phyloP scores from a whole-genome alignment of 2,797 vertebrate species.

The Propithecus perrieri region DNA sequence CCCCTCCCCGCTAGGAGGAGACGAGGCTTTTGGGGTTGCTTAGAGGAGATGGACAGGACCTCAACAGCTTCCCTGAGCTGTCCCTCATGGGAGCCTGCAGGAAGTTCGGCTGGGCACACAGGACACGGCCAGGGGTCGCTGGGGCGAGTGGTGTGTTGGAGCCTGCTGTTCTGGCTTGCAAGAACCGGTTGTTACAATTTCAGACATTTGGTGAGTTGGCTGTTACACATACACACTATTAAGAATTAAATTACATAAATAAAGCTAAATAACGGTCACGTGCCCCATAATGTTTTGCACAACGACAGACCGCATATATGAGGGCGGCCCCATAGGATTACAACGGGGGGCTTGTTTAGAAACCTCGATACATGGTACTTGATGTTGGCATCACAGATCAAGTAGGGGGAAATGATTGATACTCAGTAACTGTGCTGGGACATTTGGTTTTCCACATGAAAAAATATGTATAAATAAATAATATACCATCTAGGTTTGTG shows the following conservation, averaged over 20 bases:
- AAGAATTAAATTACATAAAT: background rate
- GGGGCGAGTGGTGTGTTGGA: rapidly evolving
- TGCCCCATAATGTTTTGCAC: background rate
- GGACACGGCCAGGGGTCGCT: background rate
- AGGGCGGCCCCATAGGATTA: background rate
- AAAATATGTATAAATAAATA: background rate
- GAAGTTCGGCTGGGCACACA: background rate
- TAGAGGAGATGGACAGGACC: background rate
- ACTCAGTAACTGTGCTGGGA: background rate
- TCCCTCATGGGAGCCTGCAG: background rate
- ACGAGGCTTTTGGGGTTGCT: background rate
- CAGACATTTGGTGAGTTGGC: background rate
- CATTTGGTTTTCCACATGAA: background rate
- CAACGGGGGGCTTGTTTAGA: background rate
- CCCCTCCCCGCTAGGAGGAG: background rate
- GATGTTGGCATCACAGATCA: background rate
- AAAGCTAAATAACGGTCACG: background rate
- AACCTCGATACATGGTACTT: background rate
- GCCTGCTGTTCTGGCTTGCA: background rate
- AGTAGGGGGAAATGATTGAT: background rate
- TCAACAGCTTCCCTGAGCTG: background rate
- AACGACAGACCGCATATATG: background rate
- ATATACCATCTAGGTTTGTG: background rate
- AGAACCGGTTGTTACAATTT: background rate
- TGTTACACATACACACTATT: background rate